These are phyloP conservation scores for Motacilla tschutschensis DNA, from an alignment of 2,113 vertebrate genomes.

Conservation along the genomic window DNA sequence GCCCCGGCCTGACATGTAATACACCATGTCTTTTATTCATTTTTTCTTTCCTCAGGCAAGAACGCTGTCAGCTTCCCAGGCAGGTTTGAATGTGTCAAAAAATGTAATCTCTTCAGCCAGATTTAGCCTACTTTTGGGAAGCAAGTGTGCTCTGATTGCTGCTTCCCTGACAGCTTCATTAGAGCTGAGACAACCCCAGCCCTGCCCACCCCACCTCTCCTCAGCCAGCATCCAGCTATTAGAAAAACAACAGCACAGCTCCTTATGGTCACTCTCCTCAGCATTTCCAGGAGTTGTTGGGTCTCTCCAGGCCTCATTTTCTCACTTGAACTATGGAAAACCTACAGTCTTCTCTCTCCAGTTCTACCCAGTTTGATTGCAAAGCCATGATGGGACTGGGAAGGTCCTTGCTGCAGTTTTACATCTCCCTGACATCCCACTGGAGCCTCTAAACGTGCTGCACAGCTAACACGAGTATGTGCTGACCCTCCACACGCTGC, in stretches of 20 bases:
- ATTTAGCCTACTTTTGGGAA: conserved; percentile 39
- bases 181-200: conserved; percentile 5
- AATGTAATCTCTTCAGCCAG: conserved; percentile 18
- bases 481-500: not conserved
- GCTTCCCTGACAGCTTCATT: conserved; percentile 45
- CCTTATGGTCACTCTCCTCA: not conserved
- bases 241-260: not conserved
- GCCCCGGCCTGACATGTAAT: not conserved
- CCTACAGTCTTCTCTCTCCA: fast-evolving
- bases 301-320: not conserved
- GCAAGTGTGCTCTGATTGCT: not conserved
- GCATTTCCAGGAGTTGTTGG: not conserved
- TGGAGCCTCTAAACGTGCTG: not conserved
- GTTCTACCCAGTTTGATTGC: not conserved
- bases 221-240: not conserved
- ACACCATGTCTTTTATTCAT: not conserved
- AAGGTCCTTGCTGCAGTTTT: not conserved
- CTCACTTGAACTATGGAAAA: not conserved
- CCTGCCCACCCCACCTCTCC: not conserved
- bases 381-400: not conserved
- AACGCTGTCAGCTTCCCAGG: conserved; percentile 19
- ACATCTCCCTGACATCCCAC: not conserved
- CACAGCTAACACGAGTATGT: not conserved
- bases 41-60: conserved; percentile 6
- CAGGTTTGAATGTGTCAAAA: conserved; percentile 48